Conservation (phyloP, 2,113 vertebrate genomes). For the Lepus timidus region DNA sequence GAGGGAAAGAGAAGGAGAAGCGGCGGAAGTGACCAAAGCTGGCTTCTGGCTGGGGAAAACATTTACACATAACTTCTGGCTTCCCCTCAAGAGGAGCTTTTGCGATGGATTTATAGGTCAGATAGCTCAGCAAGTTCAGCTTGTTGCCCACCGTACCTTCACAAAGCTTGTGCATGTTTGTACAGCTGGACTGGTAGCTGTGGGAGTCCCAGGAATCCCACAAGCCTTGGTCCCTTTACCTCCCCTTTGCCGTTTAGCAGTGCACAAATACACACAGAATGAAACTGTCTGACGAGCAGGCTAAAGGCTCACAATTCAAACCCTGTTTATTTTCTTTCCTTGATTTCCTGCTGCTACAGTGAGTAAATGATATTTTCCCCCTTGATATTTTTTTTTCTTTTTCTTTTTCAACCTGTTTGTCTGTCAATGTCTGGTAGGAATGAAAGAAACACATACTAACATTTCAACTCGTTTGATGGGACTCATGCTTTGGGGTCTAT, state of each 20-base stretch:
- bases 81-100: constrained; percentile 89
- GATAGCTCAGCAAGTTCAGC: constrained; percentile 93
- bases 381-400: constrained; percentile 82
- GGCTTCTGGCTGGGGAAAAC: constrained; percentile 86
- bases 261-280: constrained; percentile 89
- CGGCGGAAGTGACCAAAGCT: constrained; percentile 67
- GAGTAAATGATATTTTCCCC: constrained; percentile 90
- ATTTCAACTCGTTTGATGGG: constrained; percentile 77
- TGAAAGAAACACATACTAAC: constrained; percentile 81
- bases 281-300: constrained; percentile 90
- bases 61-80: constrained; percentile 88
- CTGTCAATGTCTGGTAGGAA: constrained; percentile 85
- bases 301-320: constrained; percentile 89
- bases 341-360: constrained; percentile 91
- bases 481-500: constrained; percentile 59
- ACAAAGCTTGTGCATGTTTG: constrained; percentile 95
- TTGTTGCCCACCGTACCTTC: constrained; percentile 94
- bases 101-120: constrained; percentile 92
- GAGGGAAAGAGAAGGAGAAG: constrained; percentile 54
- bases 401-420: constrained; percentile 87
- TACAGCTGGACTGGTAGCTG: constrained; percentile 94
- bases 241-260: constrained; percentile 89
- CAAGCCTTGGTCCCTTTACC: constrained; percentile 89
- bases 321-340: constrained; percentile 93
- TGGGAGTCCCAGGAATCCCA: constrained; percentile 92